Evolutionary conservation across 2,888 invertebrate species (phyloP), one percentile per base, ranked within the genome.

Genomic region (Lochmaea capreae): DNA sequence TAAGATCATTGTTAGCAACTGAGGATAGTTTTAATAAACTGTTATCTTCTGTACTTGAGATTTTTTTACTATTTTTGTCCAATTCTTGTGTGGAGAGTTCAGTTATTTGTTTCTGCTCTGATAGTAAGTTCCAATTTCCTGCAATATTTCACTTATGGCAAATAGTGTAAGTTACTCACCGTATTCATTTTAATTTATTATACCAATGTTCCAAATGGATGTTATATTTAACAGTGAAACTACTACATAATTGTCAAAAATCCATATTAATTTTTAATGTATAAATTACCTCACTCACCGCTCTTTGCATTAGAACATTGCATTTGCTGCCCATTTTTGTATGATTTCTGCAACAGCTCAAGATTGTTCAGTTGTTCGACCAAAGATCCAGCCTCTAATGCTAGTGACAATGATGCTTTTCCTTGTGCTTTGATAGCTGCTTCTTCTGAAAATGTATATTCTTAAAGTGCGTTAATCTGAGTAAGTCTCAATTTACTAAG

Each of bases 131-230:
- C 57, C 57, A 57, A 46, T 57, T 22, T 18, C 57, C 57, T 57
- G 57, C 18, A 57, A 57, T 57, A 22, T 57, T 57, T 57, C 3
- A 57, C 57, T 57, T 2, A 57, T 57, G 57, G 18, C 22, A 57
- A 57, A 11, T n/a, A 22, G 4, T 57, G 22, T 54, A 54, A 14
- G 9, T 54, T 16, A 9, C 16, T 57, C 18, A 10, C 10, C 18
- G 11, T 22, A 57, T 22, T 16, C 22, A 57, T 57, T 22, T 22
- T 8, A 57, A 57, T 8, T 12, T 57, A 57, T 46, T 11, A 4
- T 46, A 14, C 4, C 14, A 46, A 12, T 46, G 33, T 39, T 39
- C 33, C 33, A 9, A 39, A 39, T 39, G 8, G 33, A 39, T 8
- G 9, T 1, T 39, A 8, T 39, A 39, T 39, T 9, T 1, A 9